These are phyloP conservation scores for Marcusenius ussheri DNA, from an alignment of 2,113 vertebrate species.

Conservation along the genomic window DNA sequence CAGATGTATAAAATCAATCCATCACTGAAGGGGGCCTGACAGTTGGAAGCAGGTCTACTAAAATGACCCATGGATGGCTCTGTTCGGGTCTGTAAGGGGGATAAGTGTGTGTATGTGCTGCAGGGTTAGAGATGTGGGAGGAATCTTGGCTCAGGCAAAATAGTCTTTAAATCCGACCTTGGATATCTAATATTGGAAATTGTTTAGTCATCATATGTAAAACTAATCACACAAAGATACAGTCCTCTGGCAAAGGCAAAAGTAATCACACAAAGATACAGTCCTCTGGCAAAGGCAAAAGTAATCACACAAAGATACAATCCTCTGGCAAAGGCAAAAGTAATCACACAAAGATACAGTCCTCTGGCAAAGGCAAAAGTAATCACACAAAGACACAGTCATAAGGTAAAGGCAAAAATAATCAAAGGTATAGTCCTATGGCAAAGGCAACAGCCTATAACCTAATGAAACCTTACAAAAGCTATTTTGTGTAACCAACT, in stretches of 20 bases:
- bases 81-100: slow-evolving; percentile 41
- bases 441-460: not conserved
- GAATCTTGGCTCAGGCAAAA: slow-evolving; percentile 3
- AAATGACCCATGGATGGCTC: slow-evolving; percentile 58
- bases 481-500: not conserved
- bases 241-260: not conserved
- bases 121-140: slow-evolving; percentile 29
- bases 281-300: not conserved
- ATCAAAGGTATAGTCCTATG: not conserved
- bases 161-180: slow-evolving; percentile 8
- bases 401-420: not conserved
- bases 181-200: not conserved
- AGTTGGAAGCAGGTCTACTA: slow-evolving; percentile 53
- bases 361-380: not conserved
- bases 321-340: not conserved
- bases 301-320: too few species aligned
- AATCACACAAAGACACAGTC: too few species aligned
- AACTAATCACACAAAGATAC: not conserved
- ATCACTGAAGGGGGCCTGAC: slow-evolving; percentile 49
- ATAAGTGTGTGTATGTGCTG: slow-evolving; percentile 40
- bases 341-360: not conserved
- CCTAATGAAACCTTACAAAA: not conserved
- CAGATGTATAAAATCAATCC: slow-evolving; percentile 55
- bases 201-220: not conserved
- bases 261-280: not conserved